A percentile compares a stretch with the other conserved stretches of the same genome.
Conservation (phyloP, 2,888 invertebrate genomes). For the Cremastobaeus sp. region DNA sequence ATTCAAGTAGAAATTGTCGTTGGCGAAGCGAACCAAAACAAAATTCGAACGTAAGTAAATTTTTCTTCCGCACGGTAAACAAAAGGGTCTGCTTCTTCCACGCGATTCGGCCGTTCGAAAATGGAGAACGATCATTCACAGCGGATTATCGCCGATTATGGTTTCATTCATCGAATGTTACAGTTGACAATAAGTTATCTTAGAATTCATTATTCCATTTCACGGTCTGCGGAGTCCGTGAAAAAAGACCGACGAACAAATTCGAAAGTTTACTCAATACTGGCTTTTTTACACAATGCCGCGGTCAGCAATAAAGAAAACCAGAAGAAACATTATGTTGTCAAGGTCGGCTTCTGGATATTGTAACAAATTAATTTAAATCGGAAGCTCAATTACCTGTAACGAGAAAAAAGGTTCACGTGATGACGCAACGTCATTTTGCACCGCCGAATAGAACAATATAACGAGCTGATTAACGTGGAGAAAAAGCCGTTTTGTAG, state of each 20-base stretch:
- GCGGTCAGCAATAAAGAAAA: conserved; percentile 25
- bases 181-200: conserved; percentile 34
- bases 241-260: conserved; percentile 24
- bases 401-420: conserved; percentile 7
- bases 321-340: conserved; percentile 41
- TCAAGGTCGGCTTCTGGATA: conserved; percentile 48
- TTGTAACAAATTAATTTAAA: conserved; percentile 44
- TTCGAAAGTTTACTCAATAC: conserved; percentile 31
- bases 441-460: conserved; percentile 2
- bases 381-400: conserved; percentile 32
- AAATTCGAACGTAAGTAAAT: too few relatives aligned
- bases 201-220: conserved; percentile 45
- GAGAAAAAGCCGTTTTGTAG: not conserved
- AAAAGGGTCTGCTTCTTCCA: too few relatives aligned
- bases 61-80: too few relatives aligned
- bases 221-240: conserved; percentile 24
- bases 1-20: too few relatives aligned
- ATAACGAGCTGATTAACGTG: not conserved
- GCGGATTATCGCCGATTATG: not conserved
- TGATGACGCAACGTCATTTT: conserved; percentile 2
- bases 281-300: conserved; percentile 8
- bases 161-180: conserved; percentile 11
- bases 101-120: too few relatives aligned
- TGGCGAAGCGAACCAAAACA: too few relatives aligned
- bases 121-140: not conserved